A percentile compares a stretch with the other conserved stretches of the same genome.
Evolutionary conservation across 2,113 vertebrate genomes (phyloP).

Genomic region (Corynorhinus townsendii): DNA sequence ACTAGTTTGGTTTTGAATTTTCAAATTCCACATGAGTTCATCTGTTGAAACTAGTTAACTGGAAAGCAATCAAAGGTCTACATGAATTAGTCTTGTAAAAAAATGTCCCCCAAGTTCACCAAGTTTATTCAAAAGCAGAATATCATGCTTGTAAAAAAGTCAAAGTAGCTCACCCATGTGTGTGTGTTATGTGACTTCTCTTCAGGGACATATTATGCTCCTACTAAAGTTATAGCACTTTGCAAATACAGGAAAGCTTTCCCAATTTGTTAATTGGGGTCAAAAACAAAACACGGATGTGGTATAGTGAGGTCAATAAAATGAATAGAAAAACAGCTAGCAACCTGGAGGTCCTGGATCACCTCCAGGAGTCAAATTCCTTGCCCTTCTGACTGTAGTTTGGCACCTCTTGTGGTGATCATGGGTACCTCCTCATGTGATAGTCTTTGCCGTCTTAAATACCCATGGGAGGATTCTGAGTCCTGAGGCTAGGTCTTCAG

Average conservation of each 20-base stretch:
- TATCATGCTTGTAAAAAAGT: neutral
- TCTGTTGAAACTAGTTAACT: slow-evolving; percentile 43
- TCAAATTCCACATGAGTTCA: slow-evolving; percentile 46
- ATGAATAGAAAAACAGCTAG: neutral
- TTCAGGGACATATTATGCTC: neutral
- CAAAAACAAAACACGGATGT: neutral
- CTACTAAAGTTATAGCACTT: neutral
- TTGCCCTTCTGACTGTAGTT: no score
- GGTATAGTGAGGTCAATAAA: neutral
- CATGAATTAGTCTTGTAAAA: neutral
- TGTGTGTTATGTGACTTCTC: neutral
- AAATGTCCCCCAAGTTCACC: neutral
- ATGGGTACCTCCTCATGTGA: neutral
- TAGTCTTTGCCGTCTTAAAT: neutral
- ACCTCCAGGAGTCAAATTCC: neutral
- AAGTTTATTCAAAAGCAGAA: slow-evolving; percentile 47
- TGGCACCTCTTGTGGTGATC: neutral
- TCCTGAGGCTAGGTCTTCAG: neutral
- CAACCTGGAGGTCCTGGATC: neutral
- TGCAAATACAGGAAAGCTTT: neutral
- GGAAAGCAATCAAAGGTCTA: slow-evolving; percentile 51
- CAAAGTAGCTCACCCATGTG: neutral
- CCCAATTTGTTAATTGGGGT: neutral
- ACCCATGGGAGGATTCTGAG: neutral
- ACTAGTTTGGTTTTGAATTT: slow-evolving; percentile 24